These are phyloP conservation scores for Andricus grossulariae DNA, from an alignment of 1,140 invertebrate species.

Conservation along the genomic window DNA sequence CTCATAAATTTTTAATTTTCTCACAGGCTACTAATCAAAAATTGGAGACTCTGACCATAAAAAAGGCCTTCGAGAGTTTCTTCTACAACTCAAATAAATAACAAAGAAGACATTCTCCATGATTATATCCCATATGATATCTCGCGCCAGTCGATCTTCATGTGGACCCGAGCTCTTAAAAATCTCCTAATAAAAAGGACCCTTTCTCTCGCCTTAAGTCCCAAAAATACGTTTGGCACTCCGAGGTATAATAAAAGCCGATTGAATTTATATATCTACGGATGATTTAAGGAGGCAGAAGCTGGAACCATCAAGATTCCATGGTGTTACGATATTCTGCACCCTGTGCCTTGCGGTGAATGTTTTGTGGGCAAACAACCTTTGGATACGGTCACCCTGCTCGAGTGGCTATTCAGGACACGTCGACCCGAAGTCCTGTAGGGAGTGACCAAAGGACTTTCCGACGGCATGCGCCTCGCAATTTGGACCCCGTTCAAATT, in stretches of 20 bases:
- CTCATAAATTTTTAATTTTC: background rate
- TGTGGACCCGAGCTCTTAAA: background rate
- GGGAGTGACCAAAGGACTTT: constrained; percentile 24
- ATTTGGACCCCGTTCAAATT: constrained; percentile 2
- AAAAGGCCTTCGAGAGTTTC: background rate
- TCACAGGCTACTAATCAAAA: background rate
- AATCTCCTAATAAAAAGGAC: background rate
- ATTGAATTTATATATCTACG: constrained; percentile 20
- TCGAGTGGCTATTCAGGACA: constrained; percentile 24
- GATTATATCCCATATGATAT: constrained; percentile 13
- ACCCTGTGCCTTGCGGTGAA: constrained; percentile 2
- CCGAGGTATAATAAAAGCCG: constrained; percentile 16
- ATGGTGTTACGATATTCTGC: constrained; percentile 11
- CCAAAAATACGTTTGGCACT: background rate
- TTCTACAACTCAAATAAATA: background rate
- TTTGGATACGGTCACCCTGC: constrained; percentile 13
- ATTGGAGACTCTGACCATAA: background rate
- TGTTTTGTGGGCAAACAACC: constrained; percentile 23
- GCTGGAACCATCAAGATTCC: constrained; percentile 6
- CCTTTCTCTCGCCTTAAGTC: background rate
- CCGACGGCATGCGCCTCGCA: constrained; percentile 12
- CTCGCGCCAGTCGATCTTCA: background rate
- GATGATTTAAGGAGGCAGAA: constrained; percentile 3
- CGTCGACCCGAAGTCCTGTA: constrained; percentile 3
- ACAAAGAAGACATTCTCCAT: background rate